A percentile compares a stretch with the other conserved stretches of the same genome.
phyloP scores from a whole-genome alignment of 1,140 invertebrate species.

The Acromyrmex echinatior region DNA sequence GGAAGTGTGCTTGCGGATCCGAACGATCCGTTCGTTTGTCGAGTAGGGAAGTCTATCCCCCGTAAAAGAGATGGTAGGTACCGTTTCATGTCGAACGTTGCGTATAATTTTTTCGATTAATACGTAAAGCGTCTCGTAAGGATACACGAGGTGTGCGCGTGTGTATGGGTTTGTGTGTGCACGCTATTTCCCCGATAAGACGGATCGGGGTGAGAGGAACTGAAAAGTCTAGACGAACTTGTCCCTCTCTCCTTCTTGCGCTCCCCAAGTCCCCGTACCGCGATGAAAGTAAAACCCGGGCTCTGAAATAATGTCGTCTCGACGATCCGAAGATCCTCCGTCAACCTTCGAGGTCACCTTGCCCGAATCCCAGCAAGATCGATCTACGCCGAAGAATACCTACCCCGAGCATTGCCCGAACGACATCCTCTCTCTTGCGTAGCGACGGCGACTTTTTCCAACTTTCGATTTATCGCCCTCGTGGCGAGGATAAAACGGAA shows the following conservation, averaged over 20 bases:
- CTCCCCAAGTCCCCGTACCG: constrained; percentile 29
- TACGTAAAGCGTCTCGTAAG: constrained; percentile 43
- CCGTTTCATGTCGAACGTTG: constrained; percentile 52
- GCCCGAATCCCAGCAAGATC: constrained; percentile 32
- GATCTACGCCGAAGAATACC: constrained; percentile 38
- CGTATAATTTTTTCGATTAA: constrained; percentile 67
- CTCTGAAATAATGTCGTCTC: constrained; percentile 73
- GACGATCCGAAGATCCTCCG: constrained; percentile 54
- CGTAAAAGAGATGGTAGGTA: not conserved
- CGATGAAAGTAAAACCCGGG: constrained; percentile 60
- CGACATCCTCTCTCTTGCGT: not conserved
- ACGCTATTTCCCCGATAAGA: constrained; percentile 59
- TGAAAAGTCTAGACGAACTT: constrained; percentile 72
- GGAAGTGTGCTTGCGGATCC: constrained; percentile 28
- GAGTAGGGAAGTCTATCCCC: constrained; percentile 30
- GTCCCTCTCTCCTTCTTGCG: not conserved
- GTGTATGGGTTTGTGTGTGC: not conserved
- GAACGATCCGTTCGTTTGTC: not conserved
- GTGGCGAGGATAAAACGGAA: constrained; percentile 30
- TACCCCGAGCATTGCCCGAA: not conserved
- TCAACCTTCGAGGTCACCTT: constrained; percentile 69
- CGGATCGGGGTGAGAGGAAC: constrained; percentile 26
- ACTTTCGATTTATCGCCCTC: constrained; percentile 39
- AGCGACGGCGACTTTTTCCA: constrained; percentile 8
- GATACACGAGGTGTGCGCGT: not conserved